A percentile compares a stretch with the other conserved stretches of the same genome.
These are phyloP conservation scores for Cyanoramphus novaezelandiae DNA, from an alignment of 2,113 vertebrate genomes.

Conservation along the genomic window DNA sequence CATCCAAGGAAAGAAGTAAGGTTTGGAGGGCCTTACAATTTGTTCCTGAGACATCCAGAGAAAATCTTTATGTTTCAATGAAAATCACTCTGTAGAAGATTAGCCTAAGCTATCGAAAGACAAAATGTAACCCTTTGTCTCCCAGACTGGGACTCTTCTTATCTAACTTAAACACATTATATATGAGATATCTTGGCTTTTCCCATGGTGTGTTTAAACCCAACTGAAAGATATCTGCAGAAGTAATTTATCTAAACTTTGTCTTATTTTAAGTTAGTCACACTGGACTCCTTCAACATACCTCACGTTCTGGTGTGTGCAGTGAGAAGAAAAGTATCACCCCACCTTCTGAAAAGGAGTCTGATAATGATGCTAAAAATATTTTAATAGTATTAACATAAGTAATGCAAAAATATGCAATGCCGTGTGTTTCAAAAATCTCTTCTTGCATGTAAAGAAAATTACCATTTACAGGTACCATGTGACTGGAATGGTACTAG, in stretches of 20 bases:
- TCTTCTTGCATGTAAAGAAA: neutral
- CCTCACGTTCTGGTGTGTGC: fast-evolving
- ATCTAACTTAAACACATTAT: neutral
- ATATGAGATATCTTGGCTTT: neutral
- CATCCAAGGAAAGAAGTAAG: neutral
- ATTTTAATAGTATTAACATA: neutral
- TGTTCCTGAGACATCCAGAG: neutral
- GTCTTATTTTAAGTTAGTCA: neutral
- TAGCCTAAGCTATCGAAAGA: neutral
- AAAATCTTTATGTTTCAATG: neutral
- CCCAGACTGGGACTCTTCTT: neutral
- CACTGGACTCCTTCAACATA: neutral
- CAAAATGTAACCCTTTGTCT: neutral
- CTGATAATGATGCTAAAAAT: neutral
- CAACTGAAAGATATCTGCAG: neutral
- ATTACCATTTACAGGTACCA: neutral
- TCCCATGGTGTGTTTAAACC: neutral
- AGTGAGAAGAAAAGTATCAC: neutral
- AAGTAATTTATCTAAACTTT: neutral
- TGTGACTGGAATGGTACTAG: neutral
- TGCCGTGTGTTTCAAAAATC: neutral
- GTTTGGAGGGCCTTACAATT: neutral
- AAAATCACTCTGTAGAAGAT: neutral
- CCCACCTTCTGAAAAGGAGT: neutral
- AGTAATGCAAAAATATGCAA: neutral